A percentile compares a stretch with the other conserved stretches of the same genome.
Conservation (phyloP, 2,888 invertebrate genomes). For the Tetragonisca angustula region DNA sequence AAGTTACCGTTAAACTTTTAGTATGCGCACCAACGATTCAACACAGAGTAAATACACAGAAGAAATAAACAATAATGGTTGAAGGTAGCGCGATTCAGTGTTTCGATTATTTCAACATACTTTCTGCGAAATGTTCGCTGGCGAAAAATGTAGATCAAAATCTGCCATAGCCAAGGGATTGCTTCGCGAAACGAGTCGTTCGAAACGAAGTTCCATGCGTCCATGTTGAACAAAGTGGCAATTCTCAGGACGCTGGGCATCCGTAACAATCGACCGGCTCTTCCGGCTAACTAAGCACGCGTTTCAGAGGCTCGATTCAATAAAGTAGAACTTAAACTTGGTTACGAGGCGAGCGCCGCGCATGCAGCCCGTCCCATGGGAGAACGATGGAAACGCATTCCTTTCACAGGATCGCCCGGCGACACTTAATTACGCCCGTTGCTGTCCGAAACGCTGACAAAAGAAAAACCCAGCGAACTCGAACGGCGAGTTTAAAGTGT, state of each 20-base stretch:
- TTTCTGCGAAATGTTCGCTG: too few species aligned
- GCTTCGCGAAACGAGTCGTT: conserved; percentile 16
- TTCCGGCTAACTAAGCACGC: conserved; percentile 27
- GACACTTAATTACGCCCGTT: conserved; percentile 6
- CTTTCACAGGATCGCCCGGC: neutral
- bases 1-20: too few species aligned
- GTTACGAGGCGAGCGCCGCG: conserved; percentile 36
- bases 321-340: conserved; percentile 66
- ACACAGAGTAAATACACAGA: too few species aligned
- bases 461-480: neutral
- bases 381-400: conserved; percentile 9
- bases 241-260: neutral
- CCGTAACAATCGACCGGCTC: conserved; percentile 17
- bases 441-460: neutral
- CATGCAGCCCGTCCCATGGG: neutral
- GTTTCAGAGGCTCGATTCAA: conserved; percentile 59
- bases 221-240: neutral
- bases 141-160: too few species aligned
- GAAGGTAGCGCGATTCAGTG: too few species aligned
- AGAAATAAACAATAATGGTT: too few species aligned
- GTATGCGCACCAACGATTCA: too few species aligned
- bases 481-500: too few species aligned
- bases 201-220: conserved; percentile 17
- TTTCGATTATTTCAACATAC: too few species aligned
- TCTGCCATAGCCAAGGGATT: neutral